These are phyloP conservation scores for Siniperca scherzeri DNA, from an alignment of 2,797 vertebrate species.

Conservation along the genomic window DNA sequence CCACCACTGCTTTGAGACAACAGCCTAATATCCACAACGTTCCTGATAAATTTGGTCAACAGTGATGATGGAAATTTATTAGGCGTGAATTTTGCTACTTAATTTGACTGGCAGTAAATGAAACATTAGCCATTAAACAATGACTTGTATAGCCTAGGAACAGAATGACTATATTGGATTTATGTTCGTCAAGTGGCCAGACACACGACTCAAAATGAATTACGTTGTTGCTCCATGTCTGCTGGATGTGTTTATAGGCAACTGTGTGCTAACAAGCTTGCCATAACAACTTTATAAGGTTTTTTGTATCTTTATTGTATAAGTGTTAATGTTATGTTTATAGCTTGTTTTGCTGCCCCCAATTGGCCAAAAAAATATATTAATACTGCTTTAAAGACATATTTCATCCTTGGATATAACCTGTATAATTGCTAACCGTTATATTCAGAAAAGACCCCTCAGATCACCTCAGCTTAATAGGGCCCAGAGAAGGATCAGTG, in stretches of 20 bases:
- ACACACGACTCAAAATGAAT: not conserved
- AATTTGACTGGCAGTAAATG: not conserved
- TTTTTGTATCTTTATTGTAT: no score
- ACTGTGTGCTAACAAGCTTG: not conserved
- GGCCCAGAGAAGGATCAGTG: slow-evolving; percentile 13
- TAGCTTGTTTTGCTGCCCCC: not conserved
- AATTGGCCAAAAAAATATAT: not conserved
- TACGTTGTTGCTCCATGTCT: not conserved
- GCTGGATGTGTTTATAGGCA: not conserved
- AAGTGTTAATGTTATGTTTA: not conserved
- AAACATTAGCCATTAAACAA: not conserved
- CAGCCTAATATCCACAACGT: not conserved
- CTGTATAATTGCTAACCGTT: not conserved
- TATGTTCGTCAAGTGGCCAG: no score
- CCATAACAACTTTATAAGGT: not conserved
- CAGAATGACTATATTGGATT: not conserved
- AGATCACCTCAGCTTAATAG: not conserved
- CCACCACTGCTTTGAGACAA: not conserved
- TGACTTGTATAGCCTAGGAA: not conserved
- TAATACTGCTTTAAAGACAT: not conserved
- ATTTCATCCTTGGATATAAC: not conserved
- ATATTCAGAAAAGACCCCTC: not conserved
- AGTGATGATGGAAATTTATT: not conserved
- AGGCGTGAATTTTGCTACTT: not conserved
- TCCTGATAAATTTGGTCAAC: not conserved